Conservation (phyloP, 1,140 invertebrate genomes). For the Dreissena polymorpha region DNA sequence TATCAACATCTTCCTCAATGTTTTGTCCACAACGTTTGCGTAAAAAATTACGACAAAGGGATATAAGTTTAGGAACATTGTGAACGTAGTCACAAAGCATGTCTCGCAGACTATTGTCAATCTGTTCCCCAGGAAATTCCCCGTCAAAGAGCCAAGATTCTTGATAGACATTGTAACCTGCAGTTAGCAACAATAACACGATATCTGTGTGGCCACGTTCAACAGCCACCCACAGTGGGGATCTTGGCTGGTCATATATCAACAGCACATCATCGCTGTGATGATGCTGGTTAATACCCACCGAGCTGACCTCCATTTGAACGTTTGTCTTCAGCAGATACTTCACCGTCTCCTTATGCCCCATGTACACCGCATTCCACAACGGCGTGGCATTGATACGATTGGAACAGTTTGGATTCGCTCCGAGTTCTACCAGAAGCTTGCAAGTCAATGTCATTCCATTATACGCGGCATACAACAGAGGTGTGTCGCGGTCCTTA, state of each 20-base stretch:
- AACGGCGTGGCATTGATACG: slow-evolving; percentile 65
- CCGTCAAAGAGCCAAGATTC: slow-evolving; percentile 66
- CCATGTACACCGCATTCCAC: slow-evolving; percentile 73
- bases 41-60: slow-evolving; percentile 65
- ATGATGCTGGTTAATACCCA: slow-evolving; percentile 70
- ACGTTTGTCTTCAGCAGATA: slow-evolving; percentile 69
- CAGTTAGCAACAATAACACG: slow-evolving; percentile 58
- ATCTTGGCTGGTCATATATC: slow-evolving; percentile 57
- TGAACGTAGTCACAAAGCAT: slow-evolving; percentile 57
- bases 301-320: slow-evolving; percentile 58
- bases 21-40: slow-evolving; percentile 56
- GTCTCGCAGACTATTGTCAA: slow-evolving; percentile 32
- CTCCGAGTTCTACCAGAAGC: slow-evolving; percentile 66
- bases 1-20: slow-evolving; percentile 50
- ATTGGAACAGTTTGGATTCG: slow-evolving; percentile 67
- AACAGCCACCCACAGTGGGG: slow-evolving; percentile 69
- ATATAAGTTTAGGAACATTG: slow-evolving; percentile 61
- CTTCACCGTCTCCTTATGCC: slow-evolving; percentile 61
- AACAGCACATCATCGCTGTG: slow-evolving; percentile 57
- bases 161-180: slow-evolving; percentile 65
- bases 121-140: slow-evolving; percentile 51
- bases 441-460: slow-evolving; percentile 61
- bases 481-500: slow-evolving; percentile 70
- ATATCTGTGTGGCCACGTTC: slow-evolving; percentile 54
- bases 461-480: slow-evolving; percentile 74